Percentiles rank a stretch among this genome's conserved stretches.
Evolutionary conservation across 2,888 invertebrate genomes (phyloP).

Genomic region (Eudemis profundana): DNA sequence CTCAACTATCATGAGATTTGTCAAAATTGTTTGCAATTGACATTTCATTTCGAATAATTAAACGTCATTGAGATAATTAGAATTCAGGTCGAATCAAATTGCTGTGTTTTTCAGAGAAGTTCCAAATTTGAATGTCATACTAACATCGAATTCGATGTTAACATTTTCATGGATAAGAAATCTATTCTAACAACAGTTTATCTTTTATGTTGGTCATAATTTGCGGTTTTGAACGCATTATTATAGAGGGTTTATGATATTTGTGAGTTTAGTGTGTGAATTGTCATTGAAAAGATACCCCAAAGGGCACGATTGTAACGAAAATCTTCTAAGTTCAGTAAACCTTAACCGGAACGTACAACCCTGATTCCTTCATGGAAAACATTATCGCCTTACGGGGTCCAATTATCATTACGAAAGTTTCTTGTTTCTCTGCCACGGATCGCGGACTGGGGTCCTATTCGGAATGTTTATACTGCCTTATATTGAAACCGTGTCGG

Average conservation of each 20-base stretch:
- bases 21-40: too few species aligned
- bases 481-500: slow-evolving; percentile 19
- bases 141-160: too few species aligned
- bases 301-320: background rate
- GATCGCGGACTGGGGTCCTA: slow-evolving; percentile 15
- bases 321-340: background rate
- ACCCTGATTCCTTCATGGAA: slow-evolving; percentile 6
- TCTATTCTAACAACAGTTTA: too few species aligned
- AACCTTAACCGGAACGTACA: background rate
- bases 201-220: too few species aligned
- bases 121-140: too few species aligned
- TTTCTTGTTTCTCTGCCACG: slow-evolving; percentile 16
- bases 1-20: too few species aligned
- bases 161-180: too few species aligned
- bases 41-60: too few species aligned
- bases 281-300: background rate
- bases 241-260: background rate
- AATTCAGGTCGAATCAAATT: too few species aligned
- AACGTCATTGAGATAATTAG: too few species aligned
- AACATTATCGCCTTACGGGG: slow-evolving; percentile 23
- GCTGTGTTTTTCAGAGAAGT: too few species aligned
- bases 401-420: slow-evolving; percentile 33
- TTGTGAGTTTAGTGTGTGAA: background rate
- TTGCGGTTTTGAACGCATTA: too few species aligned
- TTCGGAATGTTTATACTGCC: slow-evolving; percentile 25